A percentile compares a stretch with the other conserved stretches of the same genome.
Evolutionary conservation across 2,888 invertebrate species (phyloP).

Genomic region (Diachrysia chrysitis): DNA sequence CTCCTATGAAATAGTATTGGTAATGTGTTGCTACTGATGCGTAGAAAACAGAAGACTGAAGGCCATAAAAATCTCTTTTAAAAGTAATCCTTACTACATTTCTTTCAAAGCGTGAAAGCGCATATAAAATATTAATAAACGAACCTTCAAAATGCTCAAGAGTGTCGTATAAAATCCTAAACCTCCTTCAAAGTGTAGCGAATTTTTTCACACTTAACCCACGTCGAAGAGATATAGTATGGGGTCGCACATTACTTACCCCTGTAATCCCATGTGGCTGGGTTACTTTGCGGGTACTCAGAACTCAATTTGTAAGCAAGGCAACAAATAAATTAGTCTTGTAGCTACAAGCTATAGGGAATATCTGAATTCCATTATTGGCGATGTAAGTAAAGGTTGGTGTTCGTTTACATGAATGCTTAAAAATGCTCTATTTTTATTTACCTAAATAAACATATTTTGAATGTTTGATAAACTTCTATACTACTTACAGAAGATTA

Average conservation of each 20-base stretch:
- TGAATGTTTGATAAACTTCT: no score
- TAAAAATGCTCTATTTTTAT: background rate
- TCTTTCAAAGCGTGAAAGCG: background rate
- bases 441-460: no score
- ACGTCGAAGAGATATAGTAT: conserved; percentile 19
- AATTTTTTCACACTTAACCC: conserved; percentile 29
- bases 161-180: background rate
- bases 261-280: conserved; percentile 22
- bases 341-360: conserved; percentile 13
- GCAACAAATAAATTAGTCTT: conserved; percentile 35
- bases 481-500: no score
- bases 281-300: conserved; percentile 25
- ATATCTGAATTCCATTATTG: conserved; percentile 24
- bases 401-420: conserved; percentile 8
- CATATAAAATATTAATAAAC: background rate
- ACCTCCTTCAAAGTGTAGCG: conserved; percentile 19
- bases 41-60: no score
- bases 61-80: background rate
- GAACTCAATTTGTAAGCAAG: conserved; percentile 28
- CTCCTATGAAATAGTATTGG: no score
- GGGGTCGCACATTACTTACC: conserved; percentile 45
- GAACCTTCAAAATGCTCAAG: background rate
- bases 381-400: background rate
- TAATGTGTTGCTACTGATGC: no score
- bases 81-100: background rate